Evolutionary conservation across 2,797 vertebrate genomes (phyloP), one percentile per base, ranked within the genome.

Genomic region (Chrysocyon brachyurus): DNA sequence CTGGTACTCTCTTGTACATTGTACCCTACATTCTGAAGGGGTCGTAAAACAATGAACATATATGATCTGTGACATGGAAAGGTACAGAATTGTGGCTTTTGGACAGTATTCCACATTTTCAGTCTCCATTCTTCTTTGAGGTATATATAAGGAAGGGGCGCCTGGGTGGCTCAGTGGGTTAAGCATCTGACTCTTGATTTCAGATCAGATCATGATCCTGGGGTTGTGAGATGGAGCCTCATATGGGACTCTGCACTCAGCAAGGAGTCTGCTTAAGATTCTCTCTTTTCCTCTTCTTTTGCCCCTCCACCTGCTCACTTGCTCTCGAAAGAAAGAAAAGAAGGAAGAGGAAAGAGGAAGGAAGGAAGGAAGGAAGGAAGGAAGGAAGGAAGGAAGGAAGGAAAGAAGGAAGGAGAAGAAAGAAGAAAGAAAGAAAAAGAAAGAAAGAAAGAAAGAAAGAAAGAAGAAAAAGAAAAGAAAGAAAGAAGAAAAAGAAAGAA

Each of bases 81-180:
- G 40, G 78, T 5, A 46, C 4, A 64, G 26, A 82, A 78, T 77
- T 61, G 70, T 3, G 24, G n/a, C 17, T 36, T 78, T 89, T 93
- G 70, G 36, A 36, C 26, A 36, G 28, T 17, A 33, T 46, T 96
- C 59, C 57, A 26, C 59, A 24, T 64, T 70, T 96, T 77, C 24
- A 64, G 89, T 59, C 31, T 70, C 36, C 72, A 8, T 64, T 87
- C 94, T 81, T 90, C 89, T 86, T 79, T 83, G 57, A 92, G 31
- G 59, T 70, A 26, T 11, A 9, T 31, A 49, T 26, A 68, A 68
- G 66, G n/a, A 68, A 68, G 17, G 66, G n/a, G n/a, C 2, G 0
- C 17, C 66, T 21, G 5, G 66, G 66, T 68, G 66, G 17, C 17
- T 68, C 17, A 10, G 17, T 36, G 17, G 9, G 17, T 21, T 68